Percentiles rank a stretch among this genome's conserved stretches.
Evolutionary conservation across 2,113 vertebrate species (phyloP).

Genomic region (Scartelaos histophorus): DNA sequence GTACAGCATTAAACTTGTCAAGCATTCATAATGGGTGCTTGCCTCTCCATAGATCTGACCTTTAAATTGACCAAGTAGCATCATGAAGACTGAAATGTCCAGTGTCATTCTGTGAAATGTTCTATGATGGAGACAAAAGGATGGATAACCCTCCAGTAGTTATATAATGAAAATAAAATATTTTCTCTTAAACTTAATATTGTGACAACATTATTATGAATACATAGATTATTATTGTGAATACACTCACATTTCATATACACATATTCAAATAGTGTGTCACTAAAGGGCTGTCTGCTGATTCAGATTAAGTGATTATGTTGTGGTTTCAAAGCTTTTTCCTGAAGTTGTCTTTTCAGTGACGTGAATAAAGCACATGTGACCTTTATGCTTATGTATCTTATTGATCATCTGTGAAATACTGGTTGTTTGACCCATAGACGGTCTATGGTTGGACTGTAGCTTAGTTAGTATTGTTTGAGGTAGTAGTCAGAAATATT

Average conservation of each 20-base stretch:
- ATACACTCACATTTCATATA: neutral
- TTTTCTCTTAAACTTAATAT: too few relatives aligned
- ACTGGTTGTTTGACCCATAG: conserved; percentile 35
- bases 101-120: too few relatives aligned
- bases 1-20: too few relatives aligned
- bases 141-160: too few relatives aligned
- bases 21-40: too few relatives aligned
- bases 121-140: too few relatives aligned
- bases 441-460: neutral
- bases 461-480: conserved; percentile 49
- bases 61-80: too few relatives aligned
- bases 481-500: conserved; percentile 16
- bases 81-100: too few relatives aligned
- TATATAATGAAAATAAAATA: too few relatives aligned
- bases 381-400: conserved; percentile 30
- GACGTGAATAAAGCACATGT: conserved; percentile 27
- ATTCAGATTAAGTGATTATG: conserved; percentile 45
- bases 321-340: conserved; percentile 14
- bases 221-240: neutral
- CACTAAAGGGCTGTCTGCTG: neutral
- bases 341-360: conserved; percentile 34
- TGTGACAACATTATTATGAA: neutral
- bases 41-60: too few relatives aligned
- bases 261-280: neutral
- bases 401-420: conserved; percentile 46